Percentiles rank a stretch among this genome's conserved stretches.
Conservation (phyloP, 2,888 invertebrate species). For the Cephus rjabovi region DNA sequence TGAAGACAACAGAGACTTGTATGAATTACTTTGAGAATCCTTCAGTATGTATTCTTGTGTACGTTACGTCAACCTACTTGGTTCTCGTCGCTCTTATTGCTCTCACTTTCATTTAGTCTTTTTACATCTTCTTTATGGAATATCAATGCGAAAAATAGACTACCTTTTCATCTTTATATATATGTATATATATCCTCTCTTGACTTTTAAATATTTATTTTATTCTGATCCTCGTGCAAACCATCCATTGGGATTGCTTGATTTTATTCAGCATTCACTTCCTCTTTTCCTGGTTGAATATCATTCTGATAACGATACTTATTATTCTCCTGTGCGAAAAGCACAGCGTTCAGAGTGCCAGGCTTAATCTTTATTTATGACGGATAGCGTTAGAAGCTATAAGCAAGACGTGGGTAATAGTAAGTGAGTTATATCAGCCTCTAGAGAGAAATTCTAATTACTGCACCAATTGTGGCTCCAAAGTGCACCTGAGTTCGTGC, state of each 20-base stretch:
- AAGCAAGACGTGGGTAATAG: background rate
- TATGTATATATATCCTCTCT: background rate
- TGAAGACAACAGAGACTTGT: constrained; percentile 10
- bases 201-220: background rate
- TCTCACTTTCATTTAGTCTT: too few species aligned
- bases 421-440: background rate
- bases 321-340: background rate
- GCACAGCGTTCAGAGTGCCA: background rate
- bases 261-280: background rate
- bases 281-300: background rate
- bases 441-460: constrained; percentile 26
- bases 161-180: background rate
- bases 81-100: background rate
- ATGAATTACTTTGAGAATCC: constrained; percentile 10
- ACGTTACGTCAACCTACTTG: background rate
- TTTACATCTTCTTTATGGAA: background rate
- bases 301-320: background rate
- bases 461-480: constrained; percentile 25
- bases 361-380: constrained; percentile 7
- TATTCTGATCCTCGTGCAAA: background rate
- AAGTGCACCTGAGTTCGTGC: constrained; percentile 33
- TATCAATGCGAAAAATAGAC: background rate
- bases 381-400: background rate
- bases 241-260: background rate
- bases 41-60: background rate